A percentile compares a stretch with the other conserved stretches of the same genome.
These are phyloP conservation scores for Gymnoscopelus microlampas DNA, from an alignment of 2,797 vertebrate genomes.

Conservation along the genomic window DNA sequence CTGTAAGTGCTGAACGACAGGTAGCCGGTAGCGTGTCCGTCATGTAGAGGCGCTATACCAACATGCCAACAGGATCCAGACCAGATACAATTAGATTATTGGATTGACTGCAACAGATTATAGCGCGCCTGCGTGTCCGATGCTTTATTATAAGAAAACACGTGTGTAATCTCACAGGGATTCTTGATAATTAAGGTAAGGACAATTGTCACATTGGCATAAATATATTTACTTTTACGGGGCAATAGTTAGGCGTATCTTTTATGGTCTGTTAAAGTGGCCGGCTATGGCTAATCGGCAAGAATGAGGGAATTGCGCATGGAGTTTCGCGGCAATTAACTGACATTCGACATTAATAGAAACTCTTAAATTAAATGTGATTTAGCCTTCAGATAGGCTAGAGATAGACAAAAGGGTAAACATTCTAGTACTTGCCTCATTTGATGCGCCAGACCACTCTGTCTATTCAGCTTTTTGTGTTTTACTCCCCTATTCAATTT, in stretches of 20 bases:
- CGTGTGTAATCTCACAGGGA: conserved; percentile 34
- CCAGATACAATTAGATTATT: conserved; percentile 81
- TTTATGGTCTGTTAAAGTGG: not conserved
- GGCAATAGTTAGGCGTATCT: not conserved
- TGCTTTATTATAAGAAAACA: conserved; percentile 54
- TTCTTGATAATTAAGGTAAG: conserved; percentile 68
- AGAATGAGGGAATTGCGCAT: not conserved
- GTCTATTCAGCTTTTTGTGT: conserved; percentile 16
- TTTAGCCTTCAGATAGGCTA: not conserved
- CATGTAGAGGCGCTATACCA: conserved; percentile 44
- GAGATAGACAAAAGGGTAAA: not conserved
- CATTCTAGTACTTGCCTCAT: conserved; percentile 21
- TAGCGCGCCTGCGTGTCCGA: conserved; percentile 60
- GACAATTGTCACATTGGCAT: not conserved
- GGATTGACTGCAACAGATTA: conserved; percentile 84
- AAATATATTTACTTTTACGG: not conserved
- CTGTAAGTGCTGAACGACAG: not conserved
- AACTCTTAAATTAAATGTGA: not conserved
- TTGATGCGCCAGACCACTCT: conserved; percentile 3
- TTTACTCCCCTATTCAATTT: too few relatives aligned
- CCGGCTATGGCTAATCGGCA: not conserved
- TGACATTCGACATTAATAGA: too few relatives aligned
- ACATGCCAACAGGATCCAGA: conserved; percentile 61
- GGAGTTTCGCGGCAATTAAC: not conserved
- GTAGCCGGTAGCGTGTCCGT: conserved; percentile 9